phyloP scores from a whole-genome alignment of 2,888 invertebrate genomes.

The Gonocerus acuteangulatus region DNA sequence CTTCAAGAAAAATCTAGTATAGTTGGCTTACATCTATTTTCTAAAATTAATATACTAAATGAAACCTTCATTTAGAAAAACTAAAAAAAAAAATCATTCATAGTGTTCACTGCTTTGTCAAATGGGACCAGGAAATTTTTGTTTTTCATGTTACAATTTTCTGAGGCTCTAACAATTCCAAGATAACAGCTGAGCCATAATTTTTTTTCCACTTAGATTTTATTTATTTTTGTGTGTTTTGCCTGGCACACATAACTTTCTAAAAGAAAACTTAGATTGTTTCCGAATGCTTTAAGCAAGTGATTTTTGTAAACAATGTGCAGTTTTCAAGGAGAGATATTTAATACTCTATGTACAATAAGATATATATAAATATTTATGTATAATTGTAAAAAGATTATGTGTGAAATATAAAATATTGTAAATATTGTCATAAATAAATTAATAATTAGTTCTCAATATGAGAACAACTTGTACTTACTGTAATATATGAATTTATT shows the following conservation, averaged over 20 bases:
- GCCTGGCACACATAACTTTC: neutral
- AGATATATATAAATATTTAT: conserved; percentile 14
- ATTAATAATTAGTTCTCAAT: conserved; percentile 16
- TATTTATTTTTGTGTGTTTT: conserved; percentile 3
- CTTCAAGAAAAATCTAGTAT: too few relatives aligned
- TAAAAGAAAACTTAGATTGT: conserved; percentile 4
- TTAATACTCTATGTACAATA: conserved; percentile 12
- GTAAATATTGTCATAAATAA: conserved; percentile 8
- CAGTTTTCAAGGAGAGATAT: neutral
- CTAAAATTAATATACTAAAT: too few relatives aligned
- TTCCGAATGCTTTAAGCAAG: conserved; percentile 18
- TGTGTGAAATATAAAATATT: conserved; percentile 20
- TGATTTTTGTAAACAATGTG: conserved; percentile 7
- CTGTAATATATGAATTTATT: conserved; percentile 21
- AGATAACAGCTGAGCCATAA: conserved; percentile 6
- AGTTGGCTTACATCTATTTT: too few relatives aligned
- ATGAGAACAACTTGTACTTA: conserved; percentile 10
- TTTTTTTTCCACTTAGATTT: neutral
- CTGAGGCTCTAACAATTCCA: conserved; percentile 14
- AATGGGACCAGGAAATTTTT: conserved; percentile 20
- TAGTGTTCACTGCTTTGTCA: conserved; percentile 13
- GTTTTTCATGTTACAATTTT: conserved; percentile 9
- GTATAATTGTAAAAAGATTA: conserved; percentile 17
- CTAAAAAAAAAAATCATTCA: too few relatives aligned
- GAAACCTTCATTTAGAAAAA: too few relatives aligned